Evolutionary conservation across 2,113 vertebrate genomes (phyloP).

Genomic region (Rhombomys opimus): DNA sequence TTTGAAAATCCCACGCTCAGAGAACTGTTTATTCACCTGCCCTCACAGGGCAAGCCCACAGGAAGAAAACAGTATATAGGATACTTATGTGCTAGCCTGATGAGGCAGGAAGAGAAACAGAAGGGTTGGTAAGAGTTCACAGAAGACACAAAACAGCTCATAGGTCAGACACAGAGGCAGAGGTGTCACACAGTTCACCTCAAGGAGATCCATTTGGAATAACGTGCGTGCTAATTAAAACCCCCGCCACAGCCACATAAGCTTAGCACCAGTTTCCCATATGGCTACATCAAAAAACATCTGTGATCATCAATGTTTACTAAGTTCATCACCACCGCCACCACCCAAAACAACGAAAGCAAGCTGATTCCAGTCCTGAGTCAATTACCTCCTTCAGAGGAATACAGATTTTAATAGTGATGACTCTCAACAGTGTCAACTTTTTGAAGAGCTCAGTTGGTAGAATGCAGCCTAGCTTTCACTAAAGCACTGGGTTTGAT

Average conservation of each 20-base stretch:
- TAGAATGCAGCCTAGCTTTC: neutral
- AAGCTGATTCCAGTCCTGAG: neutral
- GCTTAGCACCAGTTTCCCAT: neutral
- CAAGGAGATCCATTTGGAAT: neutral
- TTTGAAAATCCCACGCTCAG: neutral
- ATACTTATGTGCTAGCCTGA: neutral
- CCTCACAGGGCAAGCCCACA: accelerated
- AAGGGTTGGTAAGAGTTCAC: neutral
- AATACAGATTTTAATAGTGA: neutral
- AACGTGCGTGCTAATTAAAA: neutral
- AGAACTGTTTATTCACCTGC: too few relatives aligned
- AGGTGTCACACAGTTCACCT: neutral
- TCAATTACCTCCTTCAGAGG: neutral
- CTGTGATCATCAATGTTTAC: neutral
- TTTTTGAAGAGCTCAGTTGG: neutral
- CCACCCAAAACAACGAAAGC: neutral
- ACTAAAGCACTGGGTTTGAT: neutral
- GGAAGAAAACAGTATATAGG: neutral
- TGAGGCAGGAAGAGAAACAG: neutral
- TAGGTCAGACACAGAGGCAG: neutral
- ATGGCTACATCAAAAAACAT: neutral
- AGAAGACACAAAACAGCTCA: neutral
- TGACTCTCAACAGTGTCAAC: neutral
- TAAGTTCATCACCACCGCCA: neutral
- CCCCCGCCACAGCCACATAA: neutral